Evolutionary conservation across 2,113 vertebrate species (phyloP).

Genomic region (Hydropotes inermis): DNA sequence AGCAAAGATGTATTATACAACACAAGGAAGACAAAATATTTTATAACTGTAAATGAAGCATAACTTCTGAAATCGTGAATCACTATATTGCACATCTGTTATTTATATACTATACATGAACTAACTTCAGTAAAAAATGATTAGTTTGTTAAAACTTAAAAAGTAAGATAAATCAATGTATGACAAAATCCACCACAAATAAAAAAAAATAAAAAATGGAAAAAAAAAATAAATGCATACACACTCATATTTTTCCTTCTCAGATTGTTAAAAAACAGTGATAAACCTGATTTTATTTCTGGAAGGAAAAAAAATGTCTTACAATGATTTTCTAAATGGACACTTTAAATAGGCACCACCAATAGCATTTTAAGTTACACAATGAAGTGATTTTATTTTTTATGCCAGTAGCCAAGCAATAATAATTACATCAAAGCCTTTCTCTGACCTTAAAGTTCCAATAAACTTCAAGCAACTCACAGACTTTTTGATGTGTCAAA

Average conservation of each 20-base stretch:
- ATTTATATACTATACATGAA: not conserved
- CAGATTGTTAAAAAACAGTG: not conserved
- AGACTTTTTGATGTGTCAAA: slow-evolving; percentile 72
- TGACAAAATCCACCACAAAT: too few species aligned
- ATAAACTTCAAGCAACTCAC: slow-evolving; percentile 63
- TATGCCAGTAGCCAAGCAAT: not conserved
- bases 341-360: not conserved
- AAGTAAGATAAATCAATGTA: too few species aligned
- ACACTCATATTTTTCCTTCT: not conserved
- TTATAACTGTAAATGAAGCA: not conserved
- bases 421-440: slow-evolving; percentile 69
- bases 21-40: not conserved
- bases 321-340: not conserved
- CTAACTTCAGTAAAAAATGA: not conserved
- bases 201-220: too few species aligned
- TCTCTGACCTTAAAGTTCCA: slow-evolving; percentile 50
- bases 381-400: slow-evolving; percentile 37
- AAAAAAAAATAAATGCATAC: not conserved
- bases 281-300: slow-evolving; percentile 28
- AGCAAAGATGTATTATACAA: not conserved
- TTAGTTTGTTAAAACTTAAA: not conserved
- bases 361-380: not conserved
- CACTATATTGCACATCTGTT: not conserved
- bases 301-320: not conserved
- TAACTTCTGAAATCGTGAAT: not conserved